Evolutionary conservation across 2,888 invertebrate species (phyloP).

Genomic region (Scaptomyza polygonia): DNA sequence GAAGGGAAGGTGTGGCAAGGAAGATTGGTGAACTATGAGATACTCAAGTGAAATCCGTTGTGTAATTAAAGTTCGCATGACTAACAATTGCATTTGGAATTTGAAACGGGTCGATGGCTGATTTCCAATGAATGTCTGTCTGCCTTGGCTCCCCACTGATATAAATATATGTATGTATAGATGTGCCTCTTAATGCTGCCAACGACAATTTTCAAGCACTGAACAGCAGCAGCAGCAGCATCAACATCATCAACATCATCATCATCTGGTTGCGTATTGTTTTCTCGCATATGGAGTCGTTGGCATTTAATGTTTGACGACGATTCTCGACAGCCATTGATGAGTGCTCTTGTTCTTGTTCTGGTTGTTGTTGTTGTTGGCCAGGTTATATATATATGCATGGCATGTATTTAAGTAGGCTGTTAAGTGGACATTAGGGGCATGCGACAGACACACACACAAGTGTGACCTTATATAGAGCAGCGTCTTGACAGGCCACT

Average conservation of each 20-base stretch:
- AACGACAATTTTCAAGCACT: slow-evolving; percentile 29
- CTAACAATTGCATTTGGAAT: slow-evolving; percentile 69
- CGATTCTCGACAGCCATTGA: slow-evolving; percentile 54
- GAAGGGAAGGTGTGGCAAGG: slow-evolving; percentile 4
- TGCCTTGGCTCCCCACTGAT: background rate
- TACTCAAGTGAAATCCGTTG: slow-evolving; percentile 49
- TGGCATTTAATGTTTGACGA: slow-evolving; percentile 45
- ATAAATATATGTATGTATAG: too few relatives aligned
- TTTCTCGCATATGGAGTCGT: slow-evolving; percentile 38
- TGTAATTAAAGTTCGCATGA: slow-evolving; percentile 76
- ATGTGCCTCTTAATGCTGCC: background rate
- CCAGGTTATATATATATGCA: slow-evolving; percentile 65
- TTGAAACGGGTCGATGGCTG: slow-evolving; percentile 60
- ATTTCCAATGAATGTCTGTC: slow-evolving; percentile 2
- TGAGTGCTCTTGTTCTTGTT: slow-evolving; percentile 34
- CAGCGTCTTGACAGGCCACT: slow-evolving; percentile 59
- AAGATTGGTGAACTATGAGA: slow-evolving; percentile 20
- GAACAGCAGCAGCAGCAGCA: slow-evolving; percentile 21
- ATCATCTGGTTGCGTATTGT: slow-evolving; percentile 31
- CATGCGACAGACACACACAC: slow-evolving; percentile 62
- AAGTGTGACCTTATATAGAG: slow-evolving; percentile 74
- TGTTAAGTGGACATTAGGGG: slow-evolving; percentile 78
- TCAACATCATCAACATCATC: slow-evolving; percentile 7
- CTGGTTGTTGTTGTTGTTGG: slow-evolving; percentile 5
- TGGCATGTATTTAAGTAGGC: slow-evolving; percentile 77